Evolutionary conservation across 1,140 invertebrate species (phyloP).

Genomic region (Battus philenor): DNA sequence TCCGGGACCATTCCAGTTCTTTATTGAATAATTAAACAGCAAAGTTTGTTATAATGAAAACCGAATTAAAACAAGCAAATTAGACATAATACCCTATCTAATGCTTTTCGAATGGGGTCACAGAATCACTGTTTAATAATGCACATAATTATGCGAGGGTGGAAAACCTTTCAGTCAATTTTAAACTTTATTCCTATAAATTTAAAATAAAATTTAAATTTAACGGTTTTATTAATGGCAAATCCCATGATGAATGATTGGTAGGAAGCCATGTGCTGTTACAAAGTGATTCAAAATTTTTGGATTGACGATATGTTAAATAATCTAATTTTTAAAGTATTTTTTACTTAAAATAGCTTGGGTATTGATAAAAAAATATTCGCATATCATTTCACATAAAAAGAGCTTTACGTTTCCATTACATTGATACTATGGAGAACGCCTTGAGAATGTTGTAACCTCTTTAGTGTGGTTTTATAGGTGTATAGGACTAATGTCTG

Average conservation of each 20-base stretch:
- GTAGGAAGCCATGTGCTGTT: constrained; percentile 50
- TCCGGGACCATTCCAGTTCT: constrained; percentile 11
- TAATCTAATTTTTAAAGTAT: too few species aligned
- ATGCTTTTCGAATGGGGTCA: constrained; percentile 66
- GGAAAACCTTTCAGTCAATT: constrained; percentile 4
- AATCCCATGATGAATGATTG: constrained; percentile 53
- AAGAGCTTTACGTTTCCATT: too few species aligned
- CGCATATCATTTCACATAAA: too few species aligned
- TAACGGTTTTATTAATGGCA: constrained; percentile 5
- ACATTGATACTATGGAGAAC: too few species aligned
- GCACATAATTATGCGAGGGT: constrained; percentile 46
- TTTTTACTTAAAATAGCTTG: constrained; percentile 19
- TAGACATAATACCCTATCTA: constrained; percentile 57
- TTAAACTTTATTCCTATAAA: constrained; percentile 20
- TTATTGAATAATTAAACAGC: constrained; percentile 61
- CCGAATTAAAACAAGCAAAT: constrained; percentile 72
- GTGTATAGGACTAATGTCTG: too few species aligned
- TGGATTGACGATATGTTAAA: constrained; percentile 26
- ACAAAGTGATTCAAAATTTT: constrained; percentile 39
- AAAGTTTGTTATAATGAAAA: constrained; percentile 69
- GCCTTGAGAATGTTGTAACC: too few species aligned
- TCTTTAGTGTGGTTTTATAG: too few species aligned
- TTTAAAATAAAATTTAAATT: constrained; percentile 19
- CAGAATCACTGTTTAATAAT: constrained; percentile 62
- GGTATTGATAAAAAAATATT: not conserved